A percentile compares a stretch with the other conserved stretches of the same genome.
phyloP scores from a whole-genome alignment of 2,888 invertebrate species.

The Ochropacha duplaris region DNA sequence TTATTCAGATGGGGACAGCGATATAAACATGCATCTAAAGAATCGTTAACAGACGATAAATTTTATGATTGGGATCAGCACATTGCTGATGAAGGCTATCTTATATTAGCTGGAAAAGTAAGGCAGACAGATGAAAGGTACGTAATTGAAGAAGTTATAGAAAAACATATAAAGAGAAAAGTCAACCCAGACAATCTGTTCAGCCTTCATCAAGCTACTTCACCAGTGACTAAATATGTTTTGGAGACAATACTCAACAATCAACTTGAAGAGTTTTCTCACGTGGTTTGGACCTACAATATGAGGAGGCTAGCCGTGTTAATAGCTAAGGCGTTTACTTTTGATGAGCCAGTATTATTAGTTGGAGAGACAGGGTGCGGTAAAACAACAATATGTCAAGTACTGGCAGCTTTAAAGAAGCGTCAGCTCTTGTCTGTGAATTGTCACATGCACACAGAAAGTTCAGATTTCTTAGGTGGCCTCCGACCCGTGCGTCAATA shows the following conservation, averaged over 20 bases:
- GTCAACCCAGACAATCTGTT: constrained; percentile 89
- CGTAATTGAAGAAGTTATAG: constrained; percentile 90
- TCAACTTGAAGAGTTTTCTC: constrained; percentile 83
- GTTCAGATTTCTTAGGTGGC: constrained; percentile 98
- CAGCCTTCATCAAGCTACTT: constrained; percentile 86
- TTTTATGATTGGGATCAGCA: constrained; percentile 99
- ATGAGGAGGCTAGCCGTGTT: constrained; percentile 92
- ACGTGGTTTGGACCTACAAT: constrained; percentile 97
- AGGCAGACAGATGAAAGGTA: constrained; percentile 91
- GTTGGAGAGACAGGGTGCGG: constrained; percentile 99
- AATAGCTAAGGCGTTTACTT: constrained; percentile 92
- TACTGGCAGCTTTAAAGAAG: constrained; percentile 87
- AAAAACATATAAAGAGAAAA: constrained; percentile 90
- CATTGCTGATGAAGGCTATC: constrained; percentile 97
- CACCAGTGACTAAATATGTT: constrained; percentile 89
- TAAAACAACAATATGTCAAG: constrained; percentile 97
- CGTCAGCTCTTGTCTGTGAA: constrained; percentile 92
- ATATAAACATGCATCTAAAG: constrained; percentile 88
- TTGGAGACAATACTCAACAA: constrained; percentile 85
- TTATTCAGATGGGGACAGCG: constrained; percentile 98
- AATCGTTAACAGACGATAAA: constrained; percentile 77
- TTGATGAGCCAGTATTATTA: constrained; percentile 96
- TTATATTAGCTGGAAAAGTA: constrained; percentile 96
- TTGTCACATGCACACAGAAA: constrained; percentile 99
- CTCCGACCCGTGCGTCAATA: constrained; percentile 92